Conservation (phyloP, 2,797 vertebrate species). For the Geotrypetes seraphini region DNA sequence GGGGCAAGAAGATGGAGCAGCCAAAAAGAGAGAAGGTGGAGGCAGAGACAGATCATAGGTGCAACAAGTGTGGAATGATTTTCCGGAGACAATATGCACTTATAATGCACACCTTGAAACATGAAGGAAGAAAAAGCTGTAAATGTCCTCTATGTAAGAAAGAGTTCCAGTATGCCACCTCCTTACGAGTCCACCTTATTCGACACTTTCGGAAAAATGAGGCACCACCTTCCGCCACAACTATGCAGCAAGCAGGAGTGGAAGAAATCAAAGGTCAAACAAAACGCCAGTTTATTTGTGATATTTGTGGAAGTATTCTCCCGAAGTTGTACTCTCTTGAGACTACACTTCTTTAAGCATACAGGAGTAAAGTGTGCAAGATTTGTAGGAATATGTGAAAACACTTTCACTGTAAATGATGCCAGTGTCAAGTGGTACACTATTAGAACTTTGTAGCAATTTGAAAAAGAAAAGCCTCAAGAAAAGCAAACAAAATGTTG, state of each 20-base stretch:
- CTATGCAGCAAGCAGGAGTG: slow-evolving; percentile 26
- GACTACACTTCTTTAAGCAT: slow-evolving; percentile 94
- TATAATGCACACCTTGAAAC: slow-evolving; percentile 92
- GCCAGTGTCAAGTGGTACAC: no score
- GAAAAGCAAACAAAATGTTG: no score
- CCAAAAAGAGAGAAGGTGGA: slow-evolving; percentile 57
- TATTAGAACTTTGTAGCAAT: no score
- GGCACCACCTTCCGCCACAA: slow-evolving; percentile 18
- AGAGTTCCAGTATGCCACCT: slow-evolving; percentile 91
- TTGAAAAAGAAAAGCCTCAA: no score
- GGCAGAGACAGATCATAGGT: slow-evolving; percentile 68
- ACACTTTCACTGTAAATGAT: no score
- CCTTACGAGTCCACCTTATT: slow-evolving; percentile 82
- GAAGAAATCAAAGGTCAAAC: slow-evolving; percentile 50
- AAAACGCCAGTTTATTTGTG: slow-evolving; percentile 86
- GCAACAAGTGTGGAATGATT: slow-evolving; percentile 80
- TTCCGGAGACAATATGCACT: slow-evolving; percentile 87
- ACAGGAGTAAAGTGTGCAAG: slow-evolving; percentile 89
- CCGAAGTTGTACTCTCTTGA: slow-evolving; percentile 88
- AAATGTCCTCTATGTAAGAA: slow-evolving; percentile 95
- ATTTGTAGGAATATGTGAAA: no score
- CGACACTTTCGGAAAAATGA: slow-evolving; percentile 82
- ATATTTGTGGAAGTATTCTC: slow-evolving; percentile 89
- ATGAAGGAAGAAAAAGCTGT: slow-evolving; percentile 83
- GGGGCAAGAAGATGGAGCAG: slow-evolving; percentile 70